Evolutionary conservation across 2,113 vertebrate species (phyloP), one percentile per base, ranked within the genome.

Genomic region (Herpailurus yagouaroundi): DNA sequence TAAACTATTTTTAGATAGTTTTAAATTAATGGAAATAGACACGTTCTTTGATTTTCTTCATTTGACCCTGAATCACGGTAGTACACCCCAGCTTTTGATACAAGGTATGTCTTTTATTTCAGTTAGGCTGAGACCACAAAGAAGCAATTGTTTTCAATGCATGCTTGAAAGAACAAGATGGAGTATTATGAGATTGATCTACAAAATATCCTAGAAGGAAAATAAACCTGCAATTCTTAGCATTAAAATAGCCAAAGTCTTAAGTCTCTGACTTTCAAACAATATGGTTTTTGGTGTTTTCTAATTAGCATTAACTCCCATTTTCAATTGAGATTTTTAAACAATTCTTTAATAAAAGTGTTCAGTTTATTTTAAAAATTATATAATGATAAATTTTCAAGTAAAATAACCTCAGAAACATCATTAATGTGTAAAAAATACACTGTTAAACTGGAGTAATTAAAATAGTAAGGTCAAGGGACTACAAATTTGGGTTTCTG

Each of bases 331-430:
- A 68, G 36, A 60, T 48, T 52, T 82, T 91, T 27, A 89, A 81
- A 29, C 29, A 94, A 86, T 66, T 91, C 64, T 60, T 87, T 71
- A 69, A 12, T 36, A 33, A 69, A 38, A 71, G 38, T 45, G 52
- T 45, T 83, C n/a, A 74, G n/a, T 66, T 76, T 64, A 91, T 57
- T 45, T 68, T 68, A 68, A 45, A 66, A 64, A 52, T 83, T 74
- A 85, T 36, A 73, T 66, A 55, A 55, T 25, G 36, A 48, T 45
- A 12, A 90, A 64, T 45, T 73, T 48, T 50, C 63, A 84, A 89
- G 92, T 80, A 79, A 94, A 86, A 73, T 64, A 85, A 48, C 18
- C 13, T 91, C 45, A 80, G 36, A 91, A 94, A 86, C 33, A 91
- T 66, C 27, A 91, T 27, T 69, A 90, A 60, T 31, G 11, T 38